Evolutionary conservation across 1,140 invertebrate species (phyloP).

Genomic region (Neomicropteryx cornuta): DNA sequence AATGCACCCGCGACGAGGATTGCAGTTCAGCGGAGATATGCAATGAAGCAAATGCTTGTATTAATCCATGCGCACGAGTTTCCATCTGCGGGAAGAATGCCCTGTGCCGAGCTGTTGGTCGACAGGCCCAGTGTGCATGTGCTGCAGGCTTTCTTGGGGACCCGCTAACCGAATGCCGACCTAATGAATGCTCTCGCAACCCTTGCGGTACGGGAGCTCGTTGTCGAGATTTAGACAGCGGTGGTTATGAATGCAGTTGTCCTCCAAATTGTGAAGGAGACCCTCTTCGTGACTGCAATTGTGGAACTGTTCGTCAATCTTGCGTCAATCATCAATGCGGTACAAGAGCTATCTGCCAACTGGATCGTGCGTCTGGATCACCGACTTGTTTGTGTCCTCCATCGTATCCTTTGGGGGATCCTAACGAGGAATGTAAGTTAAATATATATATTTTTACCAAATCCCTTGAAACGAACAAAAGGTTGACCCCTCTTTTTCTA

Average conservation of each 20-base stretch:
- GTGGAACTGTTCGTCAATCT: slow-evolving; percentile 49
- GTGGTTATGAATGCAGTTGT: slow-evolving; percentile 68
- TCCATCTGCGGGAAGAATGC: slow-evolving; percentile 74
- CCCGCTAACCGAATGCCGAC: slow-evolving; percentile 60
- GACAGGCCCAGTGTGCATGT: slow-evolving; percentile 70
- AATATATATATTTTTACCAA: slow-evolving; percentile 10
- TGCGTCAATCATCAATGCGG: slow-evolving; percentile 68
- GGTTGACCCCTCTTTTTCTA: background rate
- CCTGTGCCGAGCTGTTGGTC: slow-evolving; percentile 68
- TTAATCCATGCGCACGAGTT: slow-evolving; percentile 69
- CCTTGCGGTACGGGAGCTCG: slow-evolving; percentile 77
- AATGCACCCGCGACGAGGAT: slow-evolving; percentile 66
- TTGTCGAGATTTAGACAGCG: slow-evolving; percentile 61
- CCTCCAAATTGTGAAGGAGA: slow-evolving; percentile 69
- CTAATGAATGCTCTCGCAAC: slow-evolving; percentile 60
- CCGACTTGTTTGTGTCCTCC: slow-evolving; percentile 76
- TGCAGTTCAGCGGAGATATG: slow-evolving; percentile 71
- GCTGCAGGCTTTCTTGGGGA: slow-evolving; percentile 78
- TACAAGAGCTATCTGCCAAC: slow-evolving; percentile 67
- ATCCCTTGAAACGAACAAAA: background rate
- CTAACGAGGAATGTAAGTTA: slow-evolving; percentile 69
- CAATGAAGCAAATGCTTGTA: slow-evolving; percentile 58
- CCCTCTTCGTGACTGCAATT: slow-evolving; percentile 65
- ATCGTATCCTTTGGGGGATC: slow-evolving; percentile 72
- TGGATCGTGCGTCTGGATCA: slow-evolving; percentile 45